Evolutionary conservation across 2,113 vertebrate genomes (phyloP).

Genomic region (Megaceryle maxima): DNA sequence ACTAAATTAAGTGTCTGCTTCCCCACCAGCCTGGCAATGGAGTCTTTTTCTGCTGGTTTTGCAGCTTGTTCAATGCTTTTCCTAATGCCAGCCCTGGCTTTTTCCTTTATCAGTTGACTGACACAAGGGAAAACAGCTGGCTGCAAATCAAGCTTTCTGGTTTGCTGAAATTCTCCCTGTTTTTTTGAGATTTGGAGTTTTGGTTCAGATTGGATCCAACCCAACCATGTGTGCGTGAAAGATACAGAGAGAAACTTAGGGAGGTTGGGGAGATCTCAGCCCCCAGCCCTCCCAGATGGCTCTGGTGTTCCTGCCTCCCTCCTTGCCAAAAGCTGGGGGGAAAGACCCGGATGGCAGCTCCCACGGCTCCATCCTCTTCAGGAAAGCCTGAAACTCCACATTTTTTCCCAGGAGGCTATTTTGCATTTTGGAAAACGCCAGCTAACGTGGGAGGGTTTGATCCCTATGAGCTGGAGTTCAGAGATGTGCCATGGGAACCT

Average conservation of each 20-base stretch:
- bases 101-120: constrained; percentile 51
- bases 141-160: constrained; percentile 34
- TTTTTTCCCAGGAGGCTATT: not conserved
- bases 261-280: not conserved
- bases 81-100: constrained; percentile 27
- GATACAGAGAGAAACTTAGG: constrained; percentile 12
- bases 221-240: not conserved
- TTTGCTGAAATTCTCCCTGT: constrained; percentile 29
- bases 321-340: not conserved
- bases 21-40: not conserved
- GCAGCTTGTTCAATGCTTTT: constrained; percentile 26
- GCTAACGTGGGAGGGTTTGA: not conserved
- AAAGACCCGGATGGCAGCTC: accelerated
- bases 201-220: constrained; percentile 21
- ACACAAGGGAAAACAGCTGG: constrained; percentile 39
- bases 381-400: not conserved
- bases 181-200: constrained; percentile 18
- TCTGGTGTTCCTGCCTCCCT: not conserved
- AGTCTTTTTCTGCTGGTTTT: constrained; percentile 52
- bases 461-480: not conserved
- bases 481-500: not conserved
- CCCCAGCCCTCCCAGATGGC: accelerated
- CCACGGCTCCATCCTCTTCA: accelerated
- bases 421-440: not conserved
- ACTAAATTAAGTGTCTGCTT: constrained; percentile 29